Evolutionary conservation across 2,113 vertebrate species (phyloP).

Genomic region (Larimichthys polyactis): DNA sequence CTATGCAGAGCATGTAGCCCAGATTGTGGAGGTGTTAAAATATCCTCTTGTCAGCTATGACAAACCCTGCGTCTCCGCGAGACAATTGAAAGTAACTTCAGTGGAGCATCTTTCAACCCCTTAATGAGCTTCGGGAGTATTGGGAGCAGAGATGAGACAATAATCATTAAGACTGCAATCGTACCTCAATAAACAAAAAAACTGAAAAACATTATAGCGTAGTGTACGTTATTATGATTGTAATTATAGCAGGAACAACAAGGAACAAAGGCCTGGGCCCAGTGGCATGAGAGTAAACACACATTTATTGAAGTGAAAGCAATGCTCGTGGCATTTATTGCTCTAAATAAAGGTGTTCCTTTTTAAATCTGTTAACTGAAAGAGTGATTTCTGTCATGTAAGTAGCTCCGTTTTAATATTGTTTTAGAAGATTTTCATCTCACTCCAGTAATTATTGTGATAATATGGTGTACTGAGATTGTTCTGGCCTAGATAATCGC

Average conservation of each 20-base stretch:
- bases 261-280: background rate
- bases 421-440: constrained; percentile 3
- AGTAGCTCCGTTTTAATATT: background rate
- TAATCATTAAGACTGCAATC: constrained; percentile 32
- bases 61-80: constrained; percentile 18
- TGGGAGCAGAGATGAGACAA: constrained; percentile 31
- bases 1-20: constrained; percentile 41
- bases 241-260: constrained; percentile 7
- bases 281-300: background rate
- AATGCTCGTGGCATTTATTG: background rate
- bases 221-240: constrained; percentile 17
- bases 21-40: constrained; percentile 28
- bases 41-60: constrained; percentile 24
- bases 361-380: background rate
- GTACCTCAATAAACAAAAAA: constrained; percentile 12
- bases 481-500: constrained; percentile 23
- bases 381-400: background rate
- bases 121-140: constrained; percentile 43
- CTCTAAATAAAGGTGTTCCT: background rate
- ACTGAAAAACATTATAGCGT: constrained; percentile 13
- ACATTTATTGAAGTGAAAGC: background rate
- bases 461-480: background rate
- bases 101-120: constrained; percentile 34
- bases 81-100: constrained; percentile 32
- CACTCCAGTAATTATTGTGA: constrained; percentile 24